A percentile compares a stretch with the other conserved stretches of the same genome.
Conservation (phyloP, 2,113 vertebrate species). For the Corythaeola cristata region DNA sequence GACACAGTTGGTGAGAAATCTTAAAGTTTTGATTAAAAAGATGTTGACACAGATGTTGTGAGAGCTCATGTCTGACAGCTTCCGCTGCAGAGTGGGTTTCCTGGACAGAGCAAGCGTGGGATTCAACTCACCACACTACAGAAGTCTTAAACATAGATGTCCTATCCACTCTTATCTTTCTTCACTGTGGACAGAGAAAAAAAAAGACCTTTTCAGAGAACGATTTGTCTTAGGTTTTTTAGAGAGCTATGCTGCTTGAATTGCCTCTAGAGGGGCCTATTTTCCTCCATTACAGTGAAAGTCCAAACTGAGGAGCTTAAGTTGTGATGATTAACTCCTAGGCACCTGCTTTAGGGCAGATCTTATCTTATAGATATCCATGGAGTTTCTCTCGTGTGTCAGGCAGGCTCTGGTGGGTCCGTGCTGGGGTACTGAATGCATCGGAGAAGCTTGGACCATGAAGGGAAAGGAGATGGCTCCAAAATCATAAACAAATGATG, state of each 20-base stretch:
- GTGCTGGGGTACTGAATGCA: neutral
- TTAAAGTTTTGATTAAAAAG: neutral
- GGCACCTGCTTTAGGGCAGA: neutral
- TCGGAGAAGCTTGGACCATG: neutral
- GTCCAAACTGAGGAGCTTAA: neutral
- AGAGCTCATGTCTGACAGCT: neutral
- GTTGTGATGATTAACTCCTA: neutral
- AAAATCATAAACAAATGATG: neutral
- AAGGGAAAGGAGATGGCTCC: neutral
- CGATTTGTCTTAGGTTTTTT: neutral
- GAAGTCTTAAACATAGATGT: neutral
- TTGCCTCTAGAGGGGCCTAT: conserved; percentile 50
- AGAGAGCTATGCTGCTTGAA: neutral
- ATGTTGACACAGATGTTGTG: neutral
- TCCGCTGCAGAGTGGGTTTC: neutral
- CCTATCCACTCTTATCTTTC: neutral
- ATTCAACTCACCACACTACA: neutral
- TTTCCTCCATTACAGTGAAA: conserved; percentile 22
- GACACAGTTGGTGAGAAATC: neutral
- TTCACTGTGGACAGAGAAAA: neutral
- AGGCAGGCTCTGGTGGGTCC: neutral
- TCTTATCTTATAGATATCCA: neutral
- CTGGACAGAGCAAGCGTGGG: neutral
- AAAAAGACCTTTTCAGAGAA: neutral
- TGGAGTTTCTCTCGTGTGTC: neutral